Evolutionary conservation across 2,797 vertebrate species (phyloP).

Genomic region (Fistularia tabacaria): DNA sequence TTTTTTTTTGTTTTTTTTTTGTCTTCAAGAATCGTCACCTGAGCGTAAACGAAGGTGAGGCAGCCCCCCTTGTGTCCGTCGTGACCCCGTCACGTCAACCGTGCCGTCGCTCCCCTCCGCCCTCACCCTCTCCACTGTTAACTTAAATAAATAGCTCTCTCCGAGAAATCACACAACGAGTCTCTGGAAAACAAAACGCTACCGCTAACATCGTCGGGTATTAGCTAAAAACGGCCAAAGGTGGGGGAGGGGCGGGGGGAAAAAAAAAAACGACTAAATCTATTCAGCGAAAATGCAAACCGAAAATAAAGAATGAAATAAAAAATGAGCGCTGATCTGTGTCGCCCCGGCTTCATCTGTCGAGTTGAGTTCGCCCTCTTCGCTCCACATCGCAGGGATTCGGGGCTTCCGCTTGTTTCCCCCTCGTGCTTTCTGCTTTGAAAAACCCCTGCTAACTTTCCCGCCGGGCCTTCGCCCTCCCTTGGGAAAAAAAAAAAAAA

Average conservation of each 20-base stretch:
- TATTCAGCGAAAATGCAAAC: conserved; percentile 55
- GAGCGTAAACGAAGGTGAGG: conserved; percentile 53
- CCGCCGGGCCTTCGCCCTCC: too few species aligned
- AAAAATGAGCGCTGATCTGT: conserved; percentile 14
- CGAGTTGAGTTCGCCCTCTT: conserved; percentile 28
- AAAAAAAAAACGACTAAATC: conserved; percentile 40
- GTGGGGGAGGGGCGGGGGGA: conserved; percentile 16
- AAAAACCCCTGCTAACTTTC: too few species aligned
- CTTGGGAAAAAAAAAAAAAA: too few species aligned
- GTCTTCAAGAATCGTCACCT: conserved; percentile 41
- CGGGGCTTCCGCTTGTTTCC: too few species aligned
- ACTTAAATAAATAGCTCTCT: conserved; percentile 70
- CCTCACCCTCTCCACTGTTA: conserved; percentile 61
- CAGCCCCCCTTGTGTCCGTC: conserved; percentile 8
- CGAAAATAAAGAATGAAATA: conserved; percentile 32
- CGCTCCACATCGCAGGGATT: conserved; percentile 21
- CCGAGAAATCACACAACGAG: conserved; percentile 20
- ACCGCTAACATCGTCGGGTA: conserved; percentile 34
- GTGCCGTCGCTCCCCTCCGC: conserved; percentile 44
- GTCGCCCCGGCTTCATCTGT: conserved; percentile 25
- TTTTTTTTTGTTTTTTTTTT: conserved; percentile 75
- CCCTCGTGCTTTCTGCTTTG: too few species aligned
- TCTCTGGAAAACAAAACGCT: conserved; percentile 52
- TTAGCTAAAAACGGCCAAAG: conserved; percentile 15
- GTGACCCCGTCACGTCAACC: background rate